phyloP scores from a whole-genome alignment of 2,113 vertebrate species.

The Picathartes gymnocephalus region DNA sequence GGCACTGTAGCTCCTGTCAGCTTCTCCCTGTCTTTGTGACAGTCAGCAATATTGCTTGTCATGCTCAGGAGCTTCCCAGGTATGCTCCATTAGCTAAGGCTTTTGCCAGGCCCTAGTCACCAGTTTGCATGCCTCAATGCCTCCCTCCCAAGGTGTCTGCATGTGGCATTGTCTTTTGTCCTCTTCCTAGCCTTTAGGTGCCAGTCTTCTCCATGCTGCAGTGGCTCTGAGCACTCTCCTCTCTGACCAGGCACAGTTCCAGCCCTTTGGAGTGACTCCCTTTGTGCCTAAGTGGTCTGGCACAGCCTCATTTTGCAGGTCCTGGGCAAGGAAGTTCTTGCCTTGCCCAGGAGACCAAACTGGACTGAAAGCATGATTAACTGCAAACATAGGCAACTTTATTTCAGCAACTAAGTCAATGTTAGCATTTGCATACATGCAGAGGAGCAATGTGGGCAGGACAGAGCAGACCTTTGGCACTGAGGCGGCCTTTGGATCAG shows the following conservation, averaged over 20 bases:
- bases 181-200: neutral
- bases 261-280: neutral
- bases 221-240: neutral
- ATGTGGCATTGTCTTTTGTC: neutral
- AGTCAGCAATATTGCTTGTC: neutral
- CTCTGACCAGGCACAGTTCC: neutral
- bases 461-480: neutral
- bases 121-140: neutral
- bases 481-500: neutral
- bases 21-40: neutral
- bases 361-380: neutral
- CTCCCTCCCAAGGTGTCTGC: neutral
- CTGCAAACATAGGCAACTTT: neutral
- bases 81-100: neutral
- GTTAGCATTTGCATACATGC: neutral
- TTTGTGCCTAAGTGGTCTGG: neutral
- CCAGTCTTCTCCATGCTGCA: neutral
- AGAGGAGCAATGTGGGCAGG: neutral
- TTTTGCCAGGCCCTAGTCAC: neutral
- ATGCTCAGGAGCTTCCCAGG: neutral
- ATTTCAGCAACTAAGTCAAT: neutral
- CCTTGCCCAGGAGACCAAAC: neutral
- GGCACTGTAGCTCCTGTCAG: neutral
- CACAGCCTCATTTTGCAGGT: neutral
- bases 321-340: neutral